Conservation (phyloP, 2,888 invertebrate species). For the Lithophane semibrunnea region DNA sequence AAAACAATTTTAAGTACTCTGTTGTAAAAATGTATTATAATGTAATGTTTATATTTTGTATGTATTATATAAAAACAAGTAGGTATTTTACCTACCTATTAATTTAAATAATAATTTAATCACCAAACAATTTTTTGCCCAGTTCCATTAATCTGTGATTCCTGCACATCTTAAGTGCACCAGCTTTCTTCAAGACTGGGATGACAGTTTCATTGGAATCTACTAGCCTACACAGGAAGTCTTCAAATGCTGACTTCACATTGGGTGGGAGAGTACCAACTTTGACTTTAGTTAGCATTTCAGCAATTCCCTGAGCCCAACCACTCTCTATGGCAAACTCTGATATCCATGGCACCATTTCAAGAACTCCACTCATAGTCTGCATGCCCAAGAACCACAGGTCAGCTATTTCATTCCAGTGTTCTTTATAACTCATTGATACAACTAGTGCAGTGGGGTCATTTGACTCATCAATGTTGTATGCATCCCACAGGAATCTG, state of each 20-base stretch:
- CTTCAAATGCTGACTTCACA: conserved; percentile 97
- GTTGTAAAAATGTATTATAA: conserved; percentile 67
- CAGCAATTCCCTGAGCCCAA: conserved; percentile 97
- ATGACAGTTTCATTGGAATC: conserved; percentile 94
- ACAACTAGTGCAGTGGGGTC: conserved; percentile 95
- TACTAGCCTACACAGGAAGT: conserved; percentile 95
- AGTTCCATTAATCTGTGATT: conserved; percentile 97
- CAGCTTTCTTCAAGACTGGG: conserved; percentile 94
- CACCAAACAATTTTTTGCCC: conserved; percentile 96
- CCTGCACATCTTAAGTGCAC: conserved; percentile 95
- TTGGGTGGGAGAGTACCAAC: conserved; percentile 95
- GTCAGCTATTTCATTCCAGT: conserved; percentile 97
- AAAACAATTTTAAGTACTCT: conserved; percentile 66
- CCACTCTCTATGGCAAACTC: conserved; percentile 98
- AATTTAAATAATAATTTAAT: conserved; percentile 87
- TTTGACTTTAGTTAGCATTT: conserved; percentile 95
- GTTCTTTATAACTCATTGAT: conserved; percentile 95
- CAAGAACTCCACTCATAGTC: conserved; percentile 95
- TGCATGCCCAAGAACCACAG: conserved; percentile 98
- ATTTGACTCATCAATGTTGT: conserved; percentile 96
- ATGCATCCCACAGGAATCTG: conserved; percentile 97
- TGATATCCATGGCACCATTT: conserved; percentile 96
- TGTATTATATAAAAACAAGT: conserved; percentile 68
- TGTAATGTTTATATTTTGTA: conserved; percentile 48
- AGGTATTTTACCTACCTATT: conserved; percentile 68